Evolutionary conservation across 2,888 invertebrate genomes (phyloP).

Genomic region (Poecilobothrus nobilitatus): DNA sequence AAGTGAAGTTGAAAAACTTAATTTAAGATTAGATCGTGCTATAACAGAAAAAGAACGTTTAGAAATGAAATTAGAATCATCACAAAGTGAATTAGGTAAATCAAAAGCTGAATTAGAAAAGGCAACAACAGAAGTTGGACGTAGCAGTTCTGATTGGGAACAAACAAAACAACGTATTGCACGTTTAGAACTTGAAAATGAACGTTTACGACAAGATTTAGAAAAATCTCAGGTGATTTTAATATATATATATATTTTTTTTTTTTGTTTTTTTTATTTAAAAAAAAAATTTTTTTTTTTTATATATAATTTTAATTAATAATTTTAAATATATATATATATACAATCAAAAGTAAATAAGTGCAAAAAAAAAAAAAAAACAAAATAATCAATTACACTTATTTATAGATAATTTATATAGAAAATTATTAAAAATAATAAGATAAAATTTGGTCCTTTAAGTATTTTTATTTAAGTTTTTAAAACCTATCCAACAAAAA

Average conservation of each 20-base stretch:
- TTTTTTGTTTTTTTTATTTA: too few species aligned
- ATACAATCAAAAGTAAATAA: background rate
- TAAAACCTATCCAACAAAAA: too few species aligned
- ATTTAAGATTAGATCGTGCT: conserved; percentile 77
- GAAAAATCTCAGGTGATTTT: conserved; percentile 62
- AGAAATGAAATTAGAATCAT: conserved; percentile 84
- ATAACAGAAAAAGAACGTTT: conserved; percentile 84
- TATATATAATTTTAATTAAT: background rate
- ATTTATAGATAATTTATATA: too few species aligned
- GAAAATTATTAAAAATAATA: too few species aligned
- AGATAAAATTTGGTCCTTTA: too few species aligned
- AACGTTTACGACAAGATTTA: conserved; percentile 74
- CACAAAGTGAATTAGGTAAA: conserved; percentile 87
- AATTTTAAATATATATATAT: background rate
- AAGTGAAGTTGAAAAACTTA: conserved; percentile 83
- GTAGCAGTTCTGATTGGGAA: conserved; percentile 70
- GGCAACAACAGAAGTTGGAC: conserved; percentile 76
- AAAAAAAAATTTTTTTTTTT: too few species aligned
- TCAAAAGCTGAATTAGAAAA: conserved; percentile 91
- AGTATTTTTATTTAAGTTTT: too few species aligned
- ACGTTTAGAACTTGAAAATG: conserved; percentile 81
- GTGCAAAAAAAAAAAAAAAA: too few species aligned
- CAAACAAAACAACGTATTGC: conserved; percentile 60
- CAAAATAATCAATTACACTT: too few species aligned
- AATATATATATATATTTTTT: too few species aligned